Base-by-base conservation (phyloP, 1,140 invertebrate genomes). In the Tetramorium parvispinum region DNA sequence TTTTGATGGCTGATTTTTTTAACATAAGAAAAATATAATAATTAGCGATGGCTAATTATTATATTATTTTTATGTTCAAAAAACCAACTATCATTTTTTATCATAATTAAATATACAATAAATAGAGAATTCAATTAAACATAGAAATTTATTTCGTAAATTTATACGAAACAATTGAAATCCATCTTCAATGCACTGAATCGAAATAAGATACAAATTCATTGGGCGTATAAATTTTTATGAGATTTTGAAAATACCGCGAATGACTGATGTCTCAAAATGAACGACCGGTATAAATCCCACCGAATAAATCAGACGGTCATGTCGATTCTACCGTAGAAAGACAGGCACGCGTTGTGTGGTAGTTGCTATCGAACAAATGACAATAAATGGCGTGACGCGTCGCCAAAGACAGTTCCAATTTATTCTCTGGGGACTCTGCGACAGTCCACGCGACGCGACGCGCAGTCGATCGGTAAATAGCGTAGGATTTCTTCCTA, bases 311-410 rank as follows among this genome's bases (percentile, higher is more conserved):
- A 85, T 85, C 57, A 24, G 55, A 83, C 43, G 18, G 68, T 83
- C 71, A 63, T 85, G 78, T 86, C 88, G 81, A 89, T 90, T 89
- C 66, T 66, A 65, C 63, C 32, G 55, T 27, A 61, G 55, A 40
- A 49, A 71, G 37, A 59, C 27, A 87, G 71, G 49, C 85, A 89
- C 87, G 71, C 79, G 59, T 78, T 68, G 32, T 68, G 32, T 75
- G 68, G 79, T 87, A 79, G 89, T 87, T 91, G 88, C 87, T 93
- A 93, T 93, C 91, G 93, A 93, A 90, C 89, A 93, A 94, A 94
- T 92, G 93, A 94, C 92, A 92, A 94, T 92, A 92, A 94, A 94
- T 92, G 91, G 90, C 87, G 85, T 87, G 88, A 91, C 92, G 90
- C 88, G 88, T 87, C 90, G 82, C 86, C 85, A 86, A 93, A 93